Percentiles rank a stretch among this genome's conserved stretches.
phyloP scores from a whole-genome alignment of 2,113 vertebrate species.

The Microcebus tavaratra region DNA sequence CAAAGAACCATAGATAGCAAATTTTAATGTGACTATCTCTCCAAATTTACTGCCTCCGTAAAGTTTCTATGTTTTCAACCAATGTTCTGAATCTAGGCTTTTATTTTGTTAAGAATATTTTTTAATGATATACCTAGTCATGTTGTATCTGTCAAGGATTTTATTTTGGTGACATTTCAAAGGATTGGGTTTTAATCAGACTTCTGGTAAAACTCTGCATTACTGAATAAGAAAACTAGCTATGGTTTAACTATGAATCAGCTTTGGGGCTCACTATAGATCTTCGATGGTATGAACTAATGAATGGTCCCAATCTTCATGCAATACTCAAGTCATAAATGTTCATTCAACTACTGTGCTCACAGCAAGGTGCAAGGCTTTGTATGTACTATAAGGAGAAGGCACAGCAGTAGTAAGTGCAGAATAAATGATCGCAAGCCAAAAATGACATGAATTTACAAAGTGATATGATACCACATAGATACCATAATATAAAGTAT shows the following conservation, averaged over 20 bases:
- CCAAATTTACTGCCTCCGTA: neutral
- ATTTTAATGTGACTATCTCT: slow-evolving; percentile 8
- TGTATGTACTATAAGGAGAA: neutral
- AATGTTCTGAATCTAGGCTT: slow-evolving; percentile 15
- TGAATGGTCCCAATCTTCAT: slow-evolving; percentile 36
- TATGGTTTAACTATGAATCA: slow-evolving; percentile 6
- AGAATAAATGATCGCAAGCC: neutral
- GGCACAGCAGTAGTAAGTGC: neutral
- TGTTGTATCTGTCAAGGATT: slow-evolving; percentile 54
- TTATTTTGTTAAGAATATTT: slow-evolving; percentile 54
- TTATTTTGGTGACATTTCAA: slow-evolving; percentile 69
- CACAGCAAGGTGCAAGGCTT: neutral
- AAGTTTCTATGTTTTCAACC: neutral
- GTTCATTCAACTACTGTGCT: slow-evolving; percentile 31
- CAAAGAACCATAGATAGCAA: slow-evolving; percentile 23
- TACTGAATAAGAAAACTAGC: slow-evolving; percentile 51
- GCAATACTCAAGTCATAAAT: neutral
- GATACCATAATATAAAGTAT: neutral
- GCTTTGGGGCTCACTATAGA: slow-evolving; percentile 26
- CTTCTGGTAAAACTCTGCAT: slow-evolving; percentile 44
- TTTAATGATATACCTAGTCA: slow-evolving; percentile 54
- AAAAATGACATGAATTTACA: neutral
- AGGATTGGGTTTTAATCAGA: slow-evolving; percentile 39
- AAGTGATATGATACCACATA: neutral
- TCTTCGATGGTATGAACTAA: slow-evolving; percentile 21